Percentiles rank a stretch among this genome's conserved stretches.
These are phyloP conservation scores for Oncorhynchus kisutch DNA, from an alignment of 2,113 vertebrate species.

Conservation along the genomic window DNA sequence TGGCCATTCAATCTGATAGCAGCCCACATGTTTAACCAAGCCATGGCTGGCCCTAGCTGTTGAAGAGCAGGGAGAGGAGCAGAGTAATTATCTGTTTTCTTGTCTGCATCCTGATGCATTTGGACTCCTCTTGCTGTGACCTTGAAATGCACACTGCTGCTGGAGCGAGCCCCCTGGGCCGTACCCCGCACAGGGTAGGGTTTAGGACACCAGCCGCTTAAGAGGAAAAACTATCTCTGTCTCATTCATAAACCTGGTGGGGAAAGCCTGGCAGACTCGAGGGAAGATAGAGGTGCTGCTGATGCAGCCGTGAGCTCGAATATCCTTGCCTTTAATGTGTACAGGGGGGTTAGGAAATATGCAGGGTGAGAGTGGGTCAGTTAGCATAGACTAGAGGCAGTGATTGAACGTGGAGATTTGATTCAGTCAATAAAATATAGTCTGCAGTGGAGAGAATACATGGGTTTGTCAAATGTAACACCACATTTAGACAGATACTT, in stretches of 20 bases:
- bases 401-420: neutral
- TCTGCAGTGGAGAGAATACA: no score
- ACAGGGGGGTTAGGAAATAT: neutral
- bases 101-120: constrained; percentile 22
- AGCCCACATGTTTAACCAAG: neutral
- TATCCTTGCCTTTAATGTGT: neutral
- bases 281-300: neutral
- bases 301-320: neutral
- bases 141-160: constrained; percentile 21
- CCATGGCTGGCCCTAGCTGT: neutral
- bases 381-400: neutral
- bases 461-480: no score
- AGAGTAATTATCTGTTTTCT: constrained; percentile 8
- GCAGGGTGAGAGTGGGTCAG: neutral
- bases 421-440: neutral
- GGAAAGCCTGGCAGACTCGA: neutral
- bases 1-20: neutral
- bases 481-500: no score
- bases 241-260: constrained; percentile 16
- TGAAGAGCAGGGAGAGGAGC: neutral
- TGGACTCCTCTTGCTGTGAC: constrained; percentile 13
- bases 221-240: constrained; percentile 2
- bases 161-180: neutral
- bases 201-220: neutral
- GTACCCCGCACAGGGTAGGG: neutral